These are phyloP conservation scores for Rhamnusium bicolor DNA, from an alignment of 2,888 invertebrate species.

Conservation along the genomic window DNA sequence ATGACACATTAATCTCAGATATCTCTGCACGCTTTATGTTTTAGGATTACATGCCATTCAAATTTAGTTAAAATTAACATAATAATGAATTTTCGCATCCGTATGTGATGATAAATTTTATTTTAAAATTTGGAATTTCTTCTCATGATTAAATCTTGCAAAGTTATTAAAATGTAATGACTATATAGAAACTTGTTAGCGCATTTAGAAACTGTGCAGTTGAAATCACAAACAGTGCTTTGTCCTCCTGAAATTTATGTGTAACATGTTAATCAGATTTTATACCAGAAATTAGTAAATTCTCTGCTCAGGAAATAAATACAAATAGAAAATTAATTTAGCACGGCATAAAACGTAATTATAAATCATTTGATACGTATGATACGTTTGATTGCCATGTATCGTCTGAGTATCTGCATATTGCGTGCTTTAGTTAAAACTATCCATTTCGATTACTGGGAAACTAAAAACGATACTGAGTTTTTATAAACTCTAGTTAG, in stretches of 20 bases:
- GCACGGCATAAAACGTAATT: background rate
- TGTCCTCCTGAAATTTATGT: background rate
- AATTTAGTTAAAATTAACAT: background rate
- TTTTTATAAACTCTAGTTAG: no score
- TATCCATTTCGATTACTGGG: no score
- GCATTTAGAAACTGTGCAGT: background rate
- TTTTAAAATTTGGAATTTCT: conserved; percentile 8
- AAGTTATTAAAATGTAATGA: conserved; percentile 40
- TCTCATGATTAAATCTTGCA: conserved; percentile 38
- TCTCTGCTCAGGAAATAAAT: background rate
- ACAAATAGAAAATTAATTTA: background rate
- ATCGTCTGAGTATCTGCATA: no score
- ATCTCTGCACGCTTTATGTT: background rate
- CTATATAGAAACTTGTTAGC: conserved; percentile 39
- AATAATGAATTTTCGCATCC: background rate
- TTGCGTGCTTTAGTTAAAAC: no score
- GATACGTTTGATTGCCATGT: no score
- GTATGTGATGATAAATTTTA: background rate
- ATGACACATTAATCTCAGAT: no score
- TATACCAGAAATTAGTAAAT: background rate
- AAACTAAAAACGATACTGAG: no score
- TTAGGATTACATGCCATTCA: background rate
- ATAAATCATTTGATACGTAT: background rate
- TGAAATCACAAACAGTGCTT: background rate
- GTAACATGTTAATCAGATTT: background rate